Evolutionary conservation across 2,888 invertebrate genomes (phyloP), one percentile per base, ranked within the genome.

Genomic region (Sacculina carcini): DNA sequence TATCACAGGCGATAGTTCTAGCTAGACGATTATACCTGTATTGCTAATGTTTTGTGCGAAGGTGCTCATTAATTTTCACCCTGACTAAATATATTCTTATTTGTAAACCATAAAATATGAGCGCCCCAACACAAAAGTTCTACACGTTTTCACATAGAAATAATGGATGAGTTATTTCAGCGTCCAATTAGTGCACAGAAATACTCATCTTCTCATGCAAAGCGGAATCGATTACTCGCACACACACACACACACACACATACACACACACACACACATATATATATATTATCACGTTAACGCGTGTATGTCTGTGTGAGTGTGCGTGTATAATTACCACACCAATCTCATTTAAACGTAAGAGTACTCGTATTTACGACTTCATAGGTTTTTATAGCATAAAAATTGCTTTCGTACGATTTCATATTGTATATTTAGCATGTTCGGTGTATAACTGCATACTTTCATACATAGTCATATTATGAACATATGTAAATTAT

Each of bases 351-450:
- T 48, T 34, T 48, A 48, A 34, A 48, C 34, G 34, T 48, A 48
- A 10, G 32, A 12, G 32, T 44, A 44, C 23, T 21, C 23, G 23
- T 44, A 44, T 44, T 12, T n/a, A 26, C 21, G 16, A 19, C 16
- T 16, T 10, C 36, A 48, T 48, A 19, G 31, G 21, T 48, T 21
- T 16, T 34, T 16, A 23, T n/a, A n/a, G n/a, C 29, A 28, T 29
- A 7, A 34, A 31, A 7, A 49, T 48, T n/a, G 19, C 7, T 44
- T 52, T 59, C 58, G 2, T 34, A 40, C 21, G 16, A 9, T 40
- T 12, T 40, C 10, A 12, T 12, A 19, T 19, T 9, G 21, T n/a
- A 10, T 40, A 10, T 40, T 12, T 40, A 9, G 16, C 16, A 40
- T 19, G 21, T 12, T 19, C 16, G 21, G 21, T 19, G 9, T 9